Base-by-base conservation (phyloP, 2,113 vertebrate species). In the Macquaria australasica region DNA sequence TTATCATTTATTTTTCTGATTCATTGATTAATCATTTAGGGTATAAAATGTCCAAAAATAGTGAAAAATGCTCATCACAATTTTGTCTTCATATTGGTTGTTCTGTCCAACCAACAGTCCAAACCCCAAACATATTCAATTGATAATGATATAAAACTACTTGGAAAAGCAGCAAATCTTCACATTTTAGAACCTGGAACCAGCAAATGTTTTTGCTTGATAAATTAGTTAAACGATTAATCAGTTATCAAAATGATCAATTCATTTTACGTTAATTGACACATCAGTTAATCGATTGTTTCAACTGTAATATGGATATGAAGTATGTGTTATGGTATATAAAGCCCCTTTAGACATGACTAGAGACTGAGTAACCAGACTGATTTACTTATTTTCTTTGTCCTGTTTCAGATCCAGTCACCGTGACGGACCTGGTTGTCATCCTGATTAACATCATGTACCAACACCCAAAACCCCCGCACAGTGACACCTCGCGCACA, bases 361-460 rank as follows among this genome's bases (percentile, higher is more conserved):
- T 53, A 45, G 70, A 8, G 58, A 74, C 31, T 7, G 25, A 39
- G 7, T 77, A 5, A 58, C 23, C 28, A 6, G 15, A 37, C 14
- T 50, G 39, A 74, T 83, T 63, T 0, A 81, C 5, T 64, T 1
- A 41, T 77, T 79, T 5, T 25, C 71, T 21, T 5, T 39, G 23
- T 58, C 31, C 80, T 88, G 51, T 89, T 86, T 81, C 93, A 95
- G 97, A 97, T 90, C 92, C 91, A 2, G 70, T 99, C 18, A 95
- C 95, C 37, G 58, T 98, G 85, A 96, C 94, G 0, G 96, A 98
- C 88, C 83, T 99, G 66, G 83, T 99, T 45, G 96, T 98, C 86
- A 94, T 97, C 69, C 96, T 99, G 91, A 97, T 87, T 50, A 94
- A 91, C 45, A 96, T 98, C 89, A 95, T 98, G 94, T 97, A 96